phyloP scores from a whole-genome alignment of 2,888 invertebrate species.

The Cecidostiba fungosa region DNA sequence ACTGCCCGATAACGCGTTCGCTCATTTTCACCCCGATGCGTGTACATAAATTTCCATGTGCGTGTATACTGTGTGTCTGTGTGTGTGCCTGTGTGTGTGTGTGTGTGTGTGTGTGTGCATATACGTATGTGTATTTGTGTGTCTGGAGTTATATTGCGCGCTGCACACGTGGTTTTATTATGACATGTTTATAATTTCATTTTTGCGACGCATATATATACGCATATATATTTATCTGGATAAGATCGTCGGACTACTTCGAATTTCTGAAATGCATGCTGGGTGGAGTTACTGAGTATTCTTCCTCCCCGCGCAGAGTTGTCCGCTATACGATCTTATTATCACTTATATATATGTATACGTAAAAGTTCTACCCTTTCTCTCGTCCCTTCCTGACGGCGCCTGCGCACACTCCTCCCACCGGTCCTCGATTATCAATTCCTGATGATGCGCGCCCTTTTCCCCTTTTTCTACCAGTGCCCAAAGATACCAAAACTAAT shows the following conservation, averaged over 20 bases:
- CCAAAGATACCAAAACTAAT: constrained; percentile 49
- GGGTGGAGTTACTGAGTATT: too few species aligned
- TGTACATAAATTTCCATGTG: constrained; percentile 27
- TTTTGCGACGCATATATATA: constrained; percentile 10
- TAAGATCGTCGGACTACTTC: background rate
- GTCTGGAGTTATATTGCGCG: background rate
- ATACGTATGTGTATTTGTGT: background rate
- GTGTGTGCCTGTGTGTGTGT: background rate
- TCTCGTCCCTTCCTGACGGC: background rate
- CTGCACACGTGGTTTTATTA: background rate
- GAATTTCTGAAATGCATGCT: background rate
- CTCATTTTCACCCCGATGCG: constrained; percentile 33
- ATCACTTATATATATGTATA: background rate
- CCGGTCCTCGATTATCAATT: constrained; percentile 13
- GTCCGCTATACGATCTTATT: too few species aligned
- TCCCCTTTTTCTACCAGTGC: constrained; percentile 22
- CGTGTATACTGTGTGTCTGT: background rate
- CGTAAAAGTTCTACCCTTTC: background rate
- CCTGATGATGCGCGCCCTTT: background rate
- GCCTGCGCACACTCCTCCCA: background rate
- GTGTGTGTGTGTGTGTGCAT: constrained; percentile 4
- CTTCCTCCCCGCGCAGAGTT: too few species aligned
- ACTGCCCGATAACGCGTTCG: background rate
- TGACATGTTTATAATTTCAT: background rate
- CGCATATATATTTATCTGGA: background rate